Conservation (phyloP, 2,113 vertebrate species). For the Eira barbara region DNA sequence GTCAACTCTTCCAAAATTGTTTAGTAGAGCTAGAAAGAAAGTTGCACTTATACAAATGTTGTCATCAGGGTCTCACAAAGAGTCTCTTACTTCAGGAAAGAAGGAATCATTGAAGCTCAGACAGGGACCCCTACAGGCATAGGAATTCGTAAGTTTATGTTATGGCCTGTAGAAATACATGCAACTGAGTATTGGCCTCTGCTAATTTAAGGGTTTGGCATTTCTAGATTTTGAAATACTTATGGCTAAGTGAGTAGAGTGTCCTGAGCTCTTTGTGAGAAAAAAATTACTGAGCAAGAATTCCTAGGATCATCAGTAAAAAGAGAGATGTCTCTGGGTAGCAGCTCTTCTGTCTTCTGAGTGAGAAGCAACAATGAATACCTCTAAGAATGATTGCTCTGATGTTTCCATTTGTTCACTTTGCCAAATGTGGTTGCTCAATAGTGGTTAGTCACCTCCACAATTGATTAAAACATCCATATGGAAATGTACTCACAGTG, state of each 20-base stretch:
- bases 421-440: background rate
- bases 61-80: background rate
- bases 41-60: background rate
- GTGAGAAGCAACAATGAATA: background rate
- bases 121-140: rapidly evolving
- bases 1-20: background rate
- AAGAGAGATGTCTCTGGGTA: background rate
- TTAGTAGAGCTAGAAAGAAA: background rate
- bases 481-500: background rate
- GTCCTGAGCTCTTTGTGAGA: background rate
- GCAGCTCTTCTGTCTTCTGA: background rate
- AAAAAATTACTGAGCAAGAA: background rate
- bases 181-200: background rate
- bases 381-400: background rate
- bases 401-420: background rate
- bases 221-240: slow-evolving; percentile 9
- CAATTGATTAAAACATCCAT: background rate
- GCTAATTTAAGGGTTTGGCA: background rate
- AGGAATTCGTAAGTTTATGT: background rate
- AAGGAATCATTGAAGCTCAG: background rate
- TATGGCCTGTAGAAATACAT: background rate
- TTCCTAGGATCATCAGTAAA: background rate
- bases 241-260: background rate
- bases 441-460: background rate
- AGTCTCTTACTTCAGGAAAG: background rate